These are phyloP conservation scores for Parotia lawesii DNA, from an alignment of 2,113 vertebrate genomes.

Conservation along the genomic window DNA sequence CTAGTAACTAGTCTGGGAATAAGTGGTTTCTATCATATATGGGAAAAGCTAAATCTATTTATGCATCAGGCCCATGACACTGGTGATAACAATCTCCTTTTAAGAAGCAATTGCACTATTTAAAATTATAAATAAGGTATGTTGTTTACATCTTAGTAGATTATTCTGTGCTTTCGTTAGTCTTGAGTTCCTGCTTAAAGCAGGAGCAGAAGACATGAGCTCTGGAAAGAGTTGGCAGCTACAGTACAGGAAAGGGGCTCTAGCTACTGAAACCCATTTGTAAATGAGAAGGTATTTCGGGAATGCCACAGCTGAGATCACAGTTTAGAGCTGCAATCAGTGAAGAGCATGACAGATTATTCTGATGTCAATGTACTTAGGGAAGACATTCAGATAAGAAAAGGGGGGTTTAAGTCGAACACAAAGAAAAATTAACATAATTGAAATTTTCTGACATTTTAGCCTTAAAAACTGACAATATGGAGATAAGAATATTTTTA, in stretches of 20 bases:
- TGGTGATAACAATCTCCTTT: not conserved
- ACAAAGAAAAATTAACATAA: not conserved
- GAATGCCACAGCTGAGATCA: not conserved
- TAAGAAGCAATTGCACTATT: not conserved
- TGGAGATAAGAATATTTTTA: not conserved
- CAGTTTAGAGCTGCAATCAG: not conserved
- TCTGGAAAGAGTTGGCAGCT: not conserved
- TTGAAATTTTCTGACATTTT: not conserved
- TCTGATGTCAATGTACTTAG: not conserved
- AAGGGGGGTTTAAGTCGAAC: not conserved
- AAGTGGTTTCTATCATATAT: not conserved
- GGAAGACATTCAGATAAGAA: not conserved
- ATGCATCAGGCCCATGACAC: not conserved
- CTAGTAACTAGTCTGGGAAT: not conserved
- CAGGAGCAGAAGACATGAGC: not conserved
- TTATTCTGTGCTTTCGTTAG: not conserved
- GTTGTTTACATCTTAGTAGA: not conserved
- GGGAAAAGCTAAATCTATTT: not conserved
- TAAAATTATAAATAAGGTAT: not conserved
- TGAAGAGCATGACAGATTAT: not conserved
- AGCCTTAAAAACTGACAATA: not conserved
- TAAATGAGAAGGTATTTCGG: slow-evolving; percentile 13
- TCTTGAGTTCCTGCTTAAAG: not conserved
- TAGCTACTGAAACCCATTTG: not conserved
- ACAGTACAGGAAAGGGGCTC: not conserved